Percentiles rank a stretch among this genome's conserved stretches.
phyloP scores from a whole-genome alignment of 1,140 invertebrate genomes.

The Drosophila ogumai region DNA sequence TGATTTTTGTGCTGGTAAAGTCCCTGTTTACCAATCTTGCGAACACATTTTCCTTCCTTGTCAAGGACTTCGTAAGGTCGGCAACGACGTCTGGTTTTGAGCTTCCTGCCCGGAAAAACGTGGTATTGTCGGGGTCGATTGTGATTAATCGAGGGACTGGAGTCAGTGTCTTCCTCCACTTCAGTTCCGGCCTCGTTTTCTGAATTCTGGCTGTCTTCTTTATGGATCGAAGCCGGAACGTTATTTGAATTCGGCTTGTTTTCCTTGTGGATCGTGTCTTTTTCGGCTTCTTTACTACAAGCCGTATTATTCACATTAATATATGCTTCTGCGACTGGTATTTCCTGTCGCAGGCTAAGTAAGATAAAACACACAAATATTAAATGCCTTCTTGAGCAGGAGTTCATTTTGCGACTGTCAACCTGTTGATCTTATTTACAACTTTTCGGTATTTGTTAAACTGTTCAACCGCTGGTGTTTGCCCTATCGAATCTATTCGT shows the following conservation, averaged over 20 bases:
- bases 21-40: constrained; percentile 21
- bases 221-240: too few species aligned
- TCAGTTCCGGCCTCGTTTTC: not conserved
- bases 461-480: not conserved
- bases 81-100: constrained; percentile 10
- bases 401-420: not conserved
- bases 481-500: not conserved
- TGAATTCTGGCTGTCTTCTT: too few species aligned
- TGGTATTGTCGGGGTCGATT: constrained; percentile 25
- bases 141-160: not conserved
- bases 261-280: too few species aligned
- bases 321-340: not conserved
- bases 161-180: not conserved
- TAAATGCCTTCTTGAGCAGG: not conserved
- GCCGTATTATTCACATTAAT: too few species aligned
- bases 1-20: constrained; percentile 45
- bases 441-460: too few species aligned
- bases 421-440: not conserved
- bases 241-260: too few species aligned
- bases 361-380: not conserved
- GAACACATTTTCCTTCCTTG: constrained; percentile 1
- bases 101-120: constrained; percentile 36
- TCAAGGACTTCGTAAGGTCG: constrained; percentile 48
- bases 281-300: too few species aligned
- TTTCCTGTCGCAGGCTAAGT: not conserved